These are phyloP conservation scores for Dyspetes luteomarginatus DNA, from an alignment of 2,888 invertebrate species.

Conservation along the genomic window DNA sequence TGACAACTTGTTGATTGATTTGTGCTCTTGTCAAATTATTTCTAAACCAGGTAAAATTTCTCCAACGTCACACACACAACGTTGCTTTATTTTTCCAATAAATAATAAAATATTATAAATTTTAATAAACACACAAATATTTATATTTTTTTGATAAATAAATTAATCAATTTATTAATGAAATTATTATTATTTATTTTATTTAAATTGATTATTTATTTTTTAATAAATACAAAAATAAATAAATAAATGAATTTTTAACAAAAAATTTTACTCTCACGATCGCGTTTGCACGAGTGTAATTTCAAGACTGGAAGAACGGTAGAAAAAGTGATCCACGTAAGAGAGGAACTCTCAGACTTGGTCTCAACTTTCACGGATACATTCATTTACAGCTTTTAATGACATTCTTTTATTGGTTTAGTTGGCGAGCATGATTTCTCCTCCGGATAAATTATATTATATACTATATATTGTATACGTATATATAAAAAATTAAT, in stretches of 20 bases:
- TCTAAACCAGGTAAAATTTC: neutral
- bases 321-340: neutral
- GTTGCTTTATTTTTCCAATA: too few species aligned
- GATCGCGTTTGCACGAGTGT: neutral
- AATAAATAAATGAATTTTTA: neutral
- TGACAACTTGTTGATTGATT: conserved; percentile 47
- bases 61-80: too few species aligned
- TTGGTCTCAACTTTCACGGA: conserved; percentile 23
- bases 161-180: too few species aligned
- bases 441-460: conserved; percentile 25
- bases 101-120: too few species aligned
- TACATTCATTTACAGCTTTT: conserved; percentile 24
- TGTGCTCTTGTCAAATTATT: conserved; percentile 34
- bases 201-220: too few species aligned
- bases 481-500: too few species aligned
- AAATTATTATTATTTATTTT: too few species aligned
- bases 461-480: neutral
- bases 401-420: conserved; percentile 45
- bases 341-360: conserved; percentile 20
- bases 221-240: neutral
- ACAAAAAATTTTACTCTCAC: neutral
- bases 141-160: too few species aligned
- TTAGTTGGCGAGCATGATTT: conserved; percentile 41
- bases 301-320: neutral
- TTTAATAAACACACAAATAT: too few species aligned